These are phyloP conservation scores for Pemphredon lugubris DNA, from an alignment of 2,888 invertebrate species.

Conservation along the genomic window DNA sequence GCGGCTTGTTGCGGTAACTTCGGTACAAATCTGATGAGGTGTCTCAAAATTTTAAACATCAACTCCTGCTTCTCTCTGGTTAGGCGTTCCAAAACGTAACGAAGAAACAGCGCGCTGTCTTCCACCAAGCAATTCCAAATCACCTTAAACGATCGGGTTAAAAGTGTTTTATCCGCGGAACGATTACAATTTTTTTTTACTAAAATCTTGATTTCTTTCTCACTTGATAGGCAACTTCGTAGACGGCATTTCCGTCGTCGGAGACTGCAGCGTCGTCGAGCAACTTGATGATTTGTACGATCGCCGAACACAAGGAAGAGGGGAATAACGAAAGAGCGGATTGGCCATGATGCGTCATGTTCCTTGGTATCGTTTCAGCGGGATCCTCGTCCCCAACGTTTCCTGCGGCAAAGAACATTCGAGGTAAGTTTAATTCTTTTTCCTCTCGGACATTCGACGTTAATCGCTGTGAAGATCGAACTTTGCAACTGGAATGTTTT, in stretches of 20 bases:
- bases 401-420: slow-evolving; percentile 5
- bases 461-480: too few relatives aligned
- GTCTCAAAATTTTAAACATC: slow-evolving; percentile 95
- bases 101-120: slow-evolving; percentile 96
- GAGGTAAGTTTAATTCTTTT: neutral
- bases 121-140: slow-evolving; percentile 99
- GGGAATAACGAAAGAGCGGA: slow-evolving; percentile 98
- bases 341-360: slow-evolving; percentile 91
- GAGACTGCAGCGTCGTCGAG: slow-evolving; percentile 98
- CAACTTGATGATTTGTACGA: slow-evolving; percentile 95
- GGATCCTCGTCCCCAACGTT: slow-evolving; percentile 81
- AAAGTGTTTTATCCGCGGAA: neutral
- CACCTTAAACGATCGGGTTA: slow-evolving; percentile 86
- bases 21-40: slow-evolving; percentile 95
- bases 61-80: slow-evolving; percentile 96
- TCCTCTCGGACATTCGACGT: too few relatives aligned
- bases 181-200: neutral
- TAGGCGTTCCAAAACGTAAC: slow-evolving; percentile 96
- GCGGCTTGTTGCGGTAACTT: slow-evolving; percentile 98
- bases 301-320: slow-evolving; percentile 97
- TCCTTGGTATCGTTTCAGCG: slow-evolving; percentile 86
- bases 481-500: too few relatives aligned
- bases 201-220: slow-evolving; percentile 58
- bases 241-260: slow-evolving; percentile 96
- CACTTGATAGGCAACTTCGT: slow-evolving; percentile 97